Base-by-base conservation (phyloP, 2,113 vertebrate species). In the Perognathus longimembris region DNA sequence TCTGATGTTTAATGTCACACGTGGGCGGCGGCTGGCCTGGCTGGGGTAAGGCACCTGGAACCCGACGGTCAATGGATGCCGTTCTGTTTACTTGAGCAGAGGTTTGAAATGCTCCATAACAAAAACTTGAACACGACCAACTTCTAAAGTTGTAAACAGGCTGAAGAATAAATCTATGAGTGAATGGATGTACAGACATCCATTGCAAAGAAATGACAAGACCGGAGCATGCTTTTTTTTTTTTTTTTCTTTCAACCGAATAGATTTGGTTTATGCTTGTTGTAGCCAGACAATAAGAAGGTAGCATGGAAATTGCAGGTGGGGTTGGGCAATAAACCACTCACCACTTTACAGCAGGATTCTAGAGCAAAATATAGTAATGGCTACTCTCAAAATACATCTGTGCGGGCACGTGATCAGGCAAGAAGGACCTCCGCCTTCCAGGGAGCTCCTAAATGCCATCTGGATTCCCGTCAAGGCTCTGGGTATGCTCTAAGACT, bases 121-220 rank as follows among this genome's bases (percentile, higher is more conserved):
- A 11, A 21, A 73, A 66, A 59, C 12, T 1, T 18, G 20, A 71
- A 76, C 36, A 59, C 88, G 69, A 82, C 24, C 59, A 77, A n/a
- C 28, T 17, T 45, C 38, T n/a, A 40, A 76, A 85, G 70, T 77
- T 17, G 15, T 14, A 88, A 63, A 40, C 21, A 10, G 38, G 45
- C 7, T 36, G 28, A 66, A 82, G 42, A 54, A 22, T 15, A 61
- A 61, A 71, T 42, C 67, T 50, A 18, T 21, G 14, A 11, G 21
- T 0, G 0, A 9, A 12, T 7, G n/a, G 18, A 24, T 21, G 38
- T 73, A 32, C 0, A 9, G n/a, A n/a, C 8, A 3, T 20, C 9
- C 17, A 0, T 5, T 14, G 0, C 21, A n/a, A 69, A 67, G 64
- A 9, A 14, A 5, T 3, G n/a, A 22, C 36, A 70, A 34, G 30